Base-by-base conservation (phyloP, 2,888 invertebrate species). In the Ellobium chinense region DNA sequence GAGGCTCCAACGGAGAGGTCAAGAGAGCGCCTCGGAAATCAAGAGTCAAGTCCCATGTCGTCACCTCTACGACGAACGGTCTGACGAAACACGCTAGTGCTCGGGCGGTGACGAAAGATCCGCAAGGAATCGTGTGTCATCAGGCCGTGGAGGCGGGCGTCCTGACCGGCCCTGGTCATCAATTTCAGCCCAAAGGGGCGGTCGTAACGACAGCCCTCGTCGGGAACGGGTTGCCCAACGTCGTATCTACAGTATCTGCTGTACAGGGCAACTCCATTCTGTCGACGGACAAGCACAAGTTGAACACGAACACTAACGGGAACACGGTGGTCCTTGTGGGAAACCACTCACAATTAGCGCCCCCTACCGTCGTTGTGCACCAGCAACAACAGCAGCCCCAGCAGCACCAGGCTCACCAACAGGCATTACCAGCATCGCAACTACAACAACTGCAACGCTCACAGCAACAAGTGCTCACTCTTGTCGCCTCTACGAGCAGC, bases 151-250 rank as follows among this genome's bases (percentile, higher is more conserved):
- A 66, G 36, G 76, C 63, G 54, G 76, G 76, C 66, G 60, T 65
- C 21, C 21, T 29, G 29, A 12, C 37, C 24, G 29, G 27, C 24
- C 54, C 27, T 37, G 37, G n/a, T 39, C 77, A 68, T 77, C 77
- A 77, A 77, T 77, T 77, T 77, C 60, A 58, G 7, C 21, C 37
- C 9, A 37, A 77, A 60, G 58, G 69, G 77, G 77, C 77, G 77
- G 77, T 68, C 37, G 69, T 69, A 54, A 34, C 34, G 54, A 65
- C 60, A 60, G n/a, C 21, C n/a, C 14, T 12, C 58, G 60, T 72
- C 37, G 34, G n/a, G 9, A 37, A 36, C 37, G 18, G 29, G 4
- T 36, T 37, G 36, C 12, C 58, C 1, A 34, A 29, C 18, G 54
- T 24, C 1, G 60, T 18, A 18, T 2, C 29, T 9, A 4, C 77